Percentiles rank a stretch among this genome's conserved stretches.
phyloP scores from a whole-genome alignment of 2,113 vertebrate genomes.

The human (Homo sapiens) region DNA sequence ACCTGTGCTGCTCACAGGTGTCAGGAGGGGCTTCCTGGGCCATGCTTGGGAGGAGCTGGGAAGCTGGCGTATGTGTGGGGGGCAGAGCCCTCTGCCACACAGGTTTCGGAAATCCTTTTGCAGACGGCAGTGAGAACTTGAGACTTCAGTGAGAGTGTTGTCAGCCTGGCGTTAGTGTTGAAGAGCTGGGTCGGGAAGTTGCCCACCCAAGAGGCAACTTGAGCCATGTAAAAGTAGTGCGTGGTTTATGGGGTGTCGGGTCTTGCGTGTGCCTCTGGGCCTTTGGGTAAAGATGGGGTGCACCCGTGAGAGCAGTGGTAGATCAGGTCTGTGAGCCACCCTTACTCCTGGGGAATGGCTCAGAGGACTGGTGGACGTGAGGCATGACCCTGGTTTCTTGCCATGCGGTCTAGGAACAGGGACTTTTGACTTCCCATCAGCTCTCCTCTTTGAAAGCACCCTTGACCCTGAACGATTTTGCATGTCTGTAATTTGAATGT shows the following conservation, averaged over 20 bases:
- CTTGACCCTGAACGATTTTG: not conserved
- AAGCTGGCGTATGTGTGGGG: not conserved
- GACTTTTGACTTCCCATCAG: not conserved
- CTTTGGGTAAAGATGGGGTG: not conserved
- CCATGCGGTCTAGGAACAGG: not conserved
- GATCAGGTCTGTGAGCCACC: not conserved
- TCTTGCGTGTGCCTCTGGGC: not conserved
- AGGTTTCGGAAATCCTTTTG: not conserved
- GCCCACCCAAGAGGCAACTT: not conserved
- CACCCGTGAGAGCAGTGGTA: not conserved
- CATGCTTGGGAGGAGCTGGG: not conserved
- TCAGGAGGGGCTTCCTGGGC: not conserved
- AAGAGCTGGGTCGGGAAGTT: not conserved
- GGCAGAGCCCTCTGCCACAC: not conserved
- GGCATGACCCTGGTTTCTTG: not conserved
- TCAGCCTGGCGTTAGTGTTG: not conserved
- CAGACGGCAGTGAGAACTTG: not conserved
- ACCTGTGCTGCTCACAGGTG: too few relatives aligned
- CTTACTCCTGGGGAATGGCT: rapidly evolving
- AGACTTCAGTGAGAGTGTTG: not conserved
- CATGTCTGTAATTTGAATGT: not conserved
- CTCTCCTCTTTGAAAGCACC: not conserved
- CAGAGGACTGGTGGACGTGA: rapidly evolving
- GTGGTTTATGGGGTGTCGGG: not conserved
- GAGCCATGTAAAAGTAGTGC: not conserved